These are phyloP conservation scores for Stegophylla sp. DNA, from an alignment of 2,888 invertebrate genomes.

Conservation along the genomic window DNA sequence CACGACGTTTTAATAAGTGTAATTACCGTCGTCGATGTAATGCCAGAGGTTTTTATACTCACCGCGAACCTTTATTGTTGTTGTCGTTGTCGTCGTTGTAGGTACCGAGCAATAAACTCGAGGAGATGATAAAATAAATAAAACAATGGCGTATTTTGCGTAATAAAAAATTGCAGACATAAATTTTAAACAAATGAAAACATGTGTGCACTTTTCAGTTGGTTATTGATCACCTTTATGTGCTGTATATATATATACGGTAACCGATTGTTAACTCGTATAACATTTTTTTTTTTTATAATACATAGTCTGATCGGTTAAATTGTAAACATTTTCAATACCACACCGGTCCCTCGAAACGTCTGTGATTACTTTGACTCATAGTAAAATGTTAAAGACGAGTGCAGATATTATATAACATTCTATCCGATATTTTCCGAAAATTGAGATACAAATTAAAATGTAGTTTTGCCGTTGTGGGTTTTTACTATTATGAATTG, in stretches of 20 bases:
- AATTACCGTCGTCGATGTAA: background rate
- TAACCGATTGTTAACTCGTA: background rate
- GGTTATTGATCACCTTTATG: background rate
- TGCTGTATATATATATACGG: background rate
- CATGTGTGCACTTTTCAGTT: background rate
- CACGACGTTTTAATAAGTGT: background rate
- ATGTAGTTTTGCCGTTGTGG: background rate
- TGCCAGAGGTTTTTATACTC: background rate
- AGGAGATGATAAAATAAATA: background rate
- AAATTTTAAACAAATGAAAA: constrained; percentile 1
- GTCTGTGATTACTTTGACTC: no score
- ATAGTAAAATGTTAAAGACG: background rate
- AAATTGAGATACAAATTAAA: no score
- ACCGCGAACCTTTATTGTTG: background rate
- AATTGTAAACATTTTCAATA: no score
- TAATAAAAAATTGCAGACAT: constrained; percentile 7
- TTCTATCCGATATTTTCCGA: background rate
- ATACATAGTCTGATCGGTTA: no score
- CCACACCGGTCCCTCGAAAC: background rate
- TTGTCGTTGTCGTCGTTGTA: background rate
- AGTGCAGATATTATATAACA: background rate
- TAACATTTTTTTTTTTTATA: no score
- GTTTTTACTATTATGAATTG: background rate
- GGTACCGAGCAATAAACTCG: constrained; percentile 21
- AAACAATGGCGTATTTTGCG: constrained; percentile 11